phyloP scores from a whole-genome alignment of 2,888 invertebrate species.

The Drosophila trichaetosa region DNA sequence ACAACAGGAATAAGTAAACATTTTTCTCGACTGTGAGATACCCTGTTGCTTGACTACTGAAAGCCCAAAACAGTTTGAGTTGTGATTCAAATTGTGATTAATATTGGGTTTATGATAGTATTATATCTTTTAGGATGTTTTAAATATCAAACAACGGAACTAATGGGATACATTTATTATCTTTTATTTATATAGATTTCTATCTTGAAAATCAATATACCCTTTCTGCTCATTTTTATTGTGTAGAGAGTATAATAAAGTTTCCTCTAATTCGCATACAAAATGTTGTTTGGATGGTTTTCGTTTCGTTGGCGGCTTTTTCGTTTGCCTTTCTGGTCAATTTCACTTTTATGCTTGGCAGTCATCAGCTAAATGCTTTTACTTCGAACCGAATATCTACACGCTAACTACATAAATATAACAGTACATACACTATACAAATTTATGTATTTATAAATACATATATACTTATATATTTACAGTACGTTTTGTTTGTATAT shows the following conservation, averaged over 20 bases:
- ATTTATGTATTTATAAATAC: constrained; percentile 7
- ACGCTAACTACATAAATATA: constrained; percentile 12
- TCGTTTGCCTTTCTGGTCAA: constrained; percentile 72
- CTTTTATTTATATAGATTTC: neutral
- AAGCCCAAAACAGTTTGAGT: neutral
- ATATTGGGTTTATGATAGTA: neutral
- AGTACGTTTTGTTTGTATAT: constrained; percentile 28
- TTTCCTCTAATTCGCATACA: constrained; percentile 59
- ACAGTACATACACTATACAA: neutral
- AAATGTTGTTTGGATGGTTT: constrained; percentile 60
- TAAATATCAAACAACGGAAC: too few species aligned
- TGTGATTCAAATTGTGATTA: neutral
- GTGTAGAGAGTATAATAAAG: constrained; percentile 20
- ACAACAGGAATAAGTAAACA: constrained; percentile 1
- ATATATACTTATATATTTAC: constrained; percentile 6
- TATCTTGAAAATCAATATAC: neutral
- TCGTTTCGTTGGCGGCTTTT: constrained; percentile 59
- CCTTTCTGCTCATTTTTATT: too few species aligned
- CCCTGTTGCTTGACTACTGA: neutral
- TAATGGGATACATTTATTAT: too few species aligned
- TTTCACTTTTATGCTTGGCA: constrained; percentile 75
- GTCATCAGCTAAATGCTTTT: constrained; percentile 74
- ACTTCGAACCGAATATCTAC: constrained; percentile 30
- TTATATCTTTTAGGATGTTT: neutral
- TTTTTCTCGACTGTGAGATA: neutral